Evolutionary conservation across 2,113 vertebrate genomes (phyloP).

Genomic region (Nyctereutes procyonoides): DNA sequence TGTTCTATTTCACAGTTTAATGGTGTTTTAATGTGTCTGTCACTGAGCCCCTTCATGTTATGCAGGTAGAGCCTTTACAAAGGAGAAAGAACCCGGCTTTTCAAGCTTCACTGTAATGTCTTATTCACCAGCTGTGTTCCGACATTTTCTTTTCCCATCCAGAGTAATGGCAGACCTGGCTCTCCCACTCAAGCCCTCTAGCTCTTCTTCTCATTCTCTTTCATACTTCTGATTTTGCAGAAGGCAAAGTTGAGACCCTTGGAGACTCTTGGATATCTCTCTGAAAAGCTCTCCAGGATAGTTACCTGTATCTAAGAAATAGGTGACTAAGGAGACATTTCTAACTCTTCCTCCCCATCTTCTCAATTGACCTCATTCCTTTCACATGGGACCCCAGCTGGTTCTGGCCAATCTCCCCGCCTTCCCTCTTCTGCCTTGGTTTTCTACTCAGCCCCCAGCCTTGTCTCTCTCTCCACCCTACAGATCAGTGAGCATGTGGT

Average conservation of each 20-base stretch:
- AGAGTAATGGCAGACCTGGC: constrained; percentile 59
- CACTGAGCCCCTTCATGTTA: constrained; percentile 89
- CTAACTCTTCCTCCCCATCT: background rate
- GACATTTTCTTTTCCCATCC: constrained; percentile 77
- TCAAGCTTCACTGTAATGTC: constrained; percentile 87
- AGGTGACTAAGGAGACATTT: background rate
- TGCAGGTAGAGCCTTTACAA: constrained; percentile 88
- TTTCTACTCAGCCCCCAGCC: background rate
- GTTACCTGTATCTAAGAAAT: background rate
- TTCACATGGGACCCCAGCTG: background rate
- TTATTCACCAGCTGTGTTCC: constrained; percentile 88
- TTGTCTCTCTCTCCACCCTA: background rate
- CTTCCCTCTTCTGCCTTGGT: too few species aligned
- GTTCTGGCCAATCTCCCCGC: background rate
- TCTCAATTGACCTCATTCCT: background rate
- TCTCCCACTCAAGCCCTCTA: constrained; percentile 39
- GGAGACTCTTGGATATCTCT: constrained; percentile 15
- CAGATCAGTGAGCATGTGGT: background rate
- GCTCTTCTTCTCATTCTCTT: background rate
- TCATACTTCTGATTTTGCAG: constrained; percentile 49
- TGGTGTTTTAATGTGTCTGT: constrained; percentile 95
- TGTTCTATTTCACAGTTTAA: constrained; percentile 95
- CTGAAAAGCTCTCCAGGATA: constrained; percentile 37
- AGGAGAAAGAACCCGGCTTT: constrained; percentile 84
- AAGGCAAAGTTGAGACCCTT: background rate